Base-by-base conservation (phyloP, 2,113 vertebrate species). In the Lamprotornis superbus region DNA sequence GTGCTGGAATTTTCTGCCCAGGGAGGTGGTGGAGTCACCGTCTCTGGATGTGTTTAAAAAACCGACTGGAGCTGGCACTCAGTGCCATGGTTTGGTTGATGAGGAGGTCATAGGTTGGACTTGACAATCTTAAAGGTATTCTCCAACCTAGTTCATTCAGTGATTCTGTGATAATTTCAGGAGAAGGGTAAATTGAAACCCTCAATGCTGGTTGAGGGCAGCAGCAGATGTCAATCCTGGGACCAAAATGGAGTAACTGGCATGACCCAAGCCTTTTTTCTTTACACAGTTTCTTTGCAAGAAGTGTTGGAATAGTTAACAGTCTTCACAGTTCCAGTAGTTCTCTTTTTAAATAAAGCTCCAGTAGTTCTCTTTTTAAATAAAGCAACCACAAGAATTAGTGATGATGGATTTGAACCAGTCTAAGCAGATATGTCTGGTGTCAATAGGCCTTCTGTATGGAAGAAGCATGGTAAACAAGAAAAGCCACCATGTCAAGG, bases 11-110 rank as follows among this genome's bases (percentile, higher is more conserved):
- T 1, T 0, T n/a, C 47, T 64, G 18, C 18, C 37, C 37, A 42
- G 30, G 37, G 31, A 28, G 18, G 30, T 63, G 14, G 30, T 40
- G 35, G 46, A 61, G 30, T 52, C 30, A 17, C 18, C 2, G 1
- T 63, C 23, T 30, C 59, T n/a, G 19, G 19, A 53, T 0, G 0
- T 44, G 15, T 44, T 64, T n/a, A 23, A 23, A 35, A 53, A 23
- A 35, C 20, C 9, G 19, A 18, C 19, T 18, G 7, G 20, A 42
- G 0, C 0, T 18, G 11, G 37, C 49, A 44, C 39, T 35, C 24
- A 30, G 19, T 44, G 39, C 11, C 31, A 18, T 53, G 10, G 11
- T 30, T 53, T 35, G 44, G 49, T 11, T 28, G 11, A 64, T 52
- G 37, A 42, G 23, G 14, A 28, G 4, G 19, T 42, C 76, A 64